phyloP scores from a whole-genome alignment of 2,888 invertebrate species.

The Uropetala carovei region DNA sequence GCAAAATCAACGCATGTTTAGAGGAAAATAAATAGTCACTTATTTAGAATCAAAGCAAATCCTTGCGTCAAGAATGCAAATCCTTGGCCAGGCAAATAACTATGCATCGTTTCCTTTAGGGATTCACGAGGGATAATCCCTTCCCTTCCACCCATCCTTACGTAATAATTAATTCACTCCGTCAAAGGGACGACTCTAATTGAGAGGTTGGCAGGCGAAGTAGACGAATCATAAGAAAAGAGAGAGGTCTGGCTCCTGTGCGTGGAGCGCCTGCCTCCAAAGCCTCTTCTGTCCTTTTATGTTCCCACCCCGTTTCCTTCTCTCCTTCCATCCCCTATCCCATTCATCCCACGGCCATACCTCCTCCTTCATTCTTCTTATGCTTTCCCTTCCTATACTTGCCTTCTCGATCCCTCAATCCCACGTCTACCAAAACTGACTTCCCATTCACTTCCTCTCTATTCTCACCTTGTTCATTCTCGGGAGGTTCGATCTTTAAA shows the following conservation, averaged over 20 bases:
- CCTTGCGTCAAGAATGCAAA: background rate
- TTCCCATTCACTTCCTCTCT: too few relatives aligned
- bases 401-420: too few relatives aligned
- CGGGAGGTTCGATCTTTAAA: too few relatives aligned
- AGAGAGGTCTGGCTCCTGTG: conserved; percentile 1
- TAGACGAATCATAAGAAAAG: background rate
- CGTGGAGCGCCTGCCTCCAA: background rate
- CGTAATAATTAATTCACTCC: conserved; percentile 30
- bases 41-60: background rate
- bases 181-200: conserved; percentile 36
- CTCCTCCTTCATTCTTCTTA: background rate
- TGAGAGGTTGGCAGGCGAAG: background rate
- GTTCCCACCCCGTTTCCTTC: background rate
- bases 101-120: background rate
- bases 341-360: background rate
- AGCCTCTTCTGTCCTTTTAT: background rate
- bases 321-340: background rate
- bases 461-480: too few relatives aligned
- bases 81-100: background rate
- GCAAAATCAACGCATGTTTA: too few relatives aligned
- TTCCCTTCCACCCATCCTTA: background rate
- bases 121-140: background rate
- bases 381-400: background rate
- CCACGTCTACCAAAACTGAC: too few relatives aligned
- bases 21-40: too few relatives aligned